phyloP scores from a whole-genome alignment of 2,888 invertebrate species.

The Cyaniris semiargus region DNA sequence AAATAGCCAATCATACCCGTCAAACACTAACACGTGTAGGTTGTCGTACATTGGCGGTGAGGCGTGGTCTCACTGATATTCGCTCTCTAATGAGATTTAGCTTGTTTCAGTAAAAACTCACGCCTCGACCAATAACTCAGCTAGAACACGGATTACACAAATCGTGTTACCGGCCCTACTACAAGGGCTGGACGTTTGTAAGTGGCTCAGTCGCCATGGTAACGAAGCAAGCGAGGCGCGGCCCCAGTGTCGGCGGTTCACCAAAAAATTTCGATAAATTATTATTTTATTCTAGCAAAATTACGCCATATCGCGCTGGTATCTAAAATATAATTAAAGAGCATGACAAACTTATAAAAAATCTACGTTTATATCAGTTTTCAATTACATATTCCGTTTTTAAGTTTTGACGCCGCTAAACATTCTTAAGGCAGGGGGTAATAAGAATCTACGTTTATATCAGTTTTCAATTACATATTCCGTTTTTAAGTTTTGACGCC shows the following conservation, averaged over 20 bases:
- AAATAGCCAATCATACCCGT: constrained; percentile 35
- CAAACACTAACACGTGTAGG: constrained; percentile 39
- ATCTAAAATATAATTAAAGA: neutral
- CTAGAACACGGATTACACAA: constrained; percentile 59
- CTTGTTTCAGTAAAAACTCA: constrained; percentile 46
- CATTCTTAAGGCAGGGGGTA: neutral
- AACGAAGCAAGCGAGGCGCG: constrained; percentile 39
- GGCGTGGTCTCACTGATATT: constrained; percentile 47
- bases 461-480: neutral
- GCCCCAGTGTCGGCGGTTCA: constrained; percentile 37
- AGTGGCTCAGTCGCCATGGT: constrained; percentile 26
- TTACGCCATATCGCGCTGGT: neutral
- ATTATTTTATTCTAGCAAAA: neutral
- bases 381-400: neutral
- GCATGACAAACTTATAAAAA: neutral
- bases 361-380: neutral
- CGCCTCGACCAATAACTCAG: constrained; percentile 60
- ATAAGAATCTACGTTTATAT: neutral
- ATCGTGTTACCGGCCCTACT: constrained; percentile 67
- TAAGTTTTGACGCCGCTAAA: neutral
- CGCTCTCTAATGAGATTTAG: constrained; percentile 41
- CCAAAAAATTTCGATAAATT: neutral
- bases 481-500: neutral
- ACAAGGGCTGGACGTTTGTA: constrained; percentile 43
- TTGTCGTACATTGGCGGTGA: constrained; percentile 46